Evolutionary conservation across 2,113 vertebrate genomes (phyloP), one percentile per base, ranked within the genome.

Genomic region (Hemicordylus capensis): DNA sequence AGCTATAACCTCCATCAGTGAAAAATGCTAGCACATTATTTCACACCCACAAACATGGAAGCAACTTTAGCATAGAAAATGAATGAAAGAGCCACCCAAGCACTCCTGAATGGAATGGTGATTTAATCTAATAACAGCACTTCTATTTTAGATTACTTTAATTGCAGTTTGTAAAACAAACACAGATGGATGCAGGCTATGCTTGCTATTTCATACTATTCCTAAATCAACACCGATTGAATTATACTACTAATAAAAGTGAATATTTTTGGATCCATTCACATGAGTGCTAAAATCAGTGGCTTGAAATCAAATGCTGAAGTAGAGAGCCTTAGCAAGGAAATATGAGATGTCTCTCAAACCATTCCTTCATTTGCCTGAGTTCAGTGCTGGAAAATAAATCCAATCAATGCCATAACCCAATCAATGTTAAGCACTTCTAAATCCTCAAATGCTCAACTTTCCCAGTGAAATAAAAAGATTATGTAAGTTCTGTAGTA

Each of bases 81-180:
- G 75, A 81, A 69, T 66, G 20, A 37, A 78, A 42, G 48, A 26
- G 58, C 75, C 66, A 48, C 61, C 81, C 59, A 75, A 66, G 24
- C 42, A 64, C 4, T 64, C 72, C 51, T 73, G 31, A 6, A 51
- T 77, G 56, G 70, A 75, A 88, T n/a, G 39, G 34, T 85, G 28
- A 34, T 81, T 6, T 80, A 75, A 80, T 90, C 69, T 74, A 89
- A 87, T 66, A 64, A 80, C 46, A 63, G 39, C 51, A 84, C 2
- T 81, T 80, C 26, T 80, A 72, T 81, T 85, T 89, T 86, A 85
- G 79, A 61, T 83, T 88, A 72, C 9, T 88, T 83, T 88, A 82
- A 74, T 88, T 90, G 85, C 10, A 2, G 90, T 89, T 94, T 92
- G 74, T 19, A 81, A 89, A 93, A 84, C 72, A 90, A 64, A 75